Evolutionary conservation across 2,888 invertebrate genomes (phyloP).

Genomic region (Morpho helenor): DNA sequence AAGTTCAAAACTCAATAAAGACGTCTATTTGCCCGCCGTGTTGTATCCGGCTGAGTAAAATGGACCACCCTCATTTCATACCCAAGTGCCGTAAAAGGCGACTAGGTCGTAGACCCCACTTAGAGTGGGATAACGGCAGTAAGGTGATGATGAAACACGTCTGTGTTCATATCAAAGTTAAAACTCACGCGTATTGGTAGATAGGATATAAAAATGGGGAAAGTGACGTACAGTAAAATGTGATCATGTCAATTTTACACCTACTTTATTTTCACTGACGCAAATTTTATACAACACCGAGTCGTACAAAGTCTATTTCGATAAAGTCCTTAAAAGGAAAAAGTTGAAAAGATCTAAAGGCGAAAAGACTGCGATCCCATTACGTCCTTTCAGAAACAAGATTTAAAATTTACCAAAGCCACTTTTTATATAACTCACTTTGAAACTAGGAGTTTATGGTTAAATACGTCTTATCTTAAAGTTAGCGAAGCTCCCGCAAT

Average conservation of each 20-base stretch:
- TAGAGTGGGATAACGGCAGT: no score
- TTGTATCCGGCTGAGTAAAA: no score
- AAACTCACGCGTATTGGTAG: background rate
- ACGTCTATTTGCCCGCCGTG: no score
- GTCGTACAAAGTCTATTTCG: background rate
- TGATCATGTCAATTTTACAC: background rate
- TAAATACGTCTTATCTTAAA: slow-evolving; percentile 24
- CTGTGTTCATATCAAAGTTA: no score
- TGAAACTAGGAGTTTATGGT: slow-evolving; percentile 15
- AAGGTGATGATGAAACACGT: no score
- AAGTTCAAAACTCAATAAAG: no score
- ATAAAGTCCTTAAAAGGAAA: slow-evolving; percentile 9
- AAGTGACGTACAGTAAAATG: background rate
- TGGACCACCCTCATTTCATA: no score
- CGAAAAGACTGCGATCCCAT: slow-evolving; percentile 5
- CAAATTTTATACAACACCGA: background rate
- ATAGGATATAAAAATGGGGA: background rate
- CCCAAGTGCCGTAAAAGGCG: no score
- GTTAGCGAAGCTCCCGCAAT: slow-evolving; percentile 26
- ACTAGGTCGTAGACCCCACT: no score
- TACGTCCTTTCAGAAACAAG: background rate
- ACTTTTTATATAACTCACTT: slow-evolving; percentile 14
- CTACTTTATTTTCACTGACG: background rate
- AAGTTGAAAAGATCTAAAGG: background rate
- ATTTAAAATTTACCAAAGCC: slow-evolving; percentile 11